phyloP scores from a whole-genome alignment of 2,888 invertebrate genomes.

The Dioctria linearis region DNA sequence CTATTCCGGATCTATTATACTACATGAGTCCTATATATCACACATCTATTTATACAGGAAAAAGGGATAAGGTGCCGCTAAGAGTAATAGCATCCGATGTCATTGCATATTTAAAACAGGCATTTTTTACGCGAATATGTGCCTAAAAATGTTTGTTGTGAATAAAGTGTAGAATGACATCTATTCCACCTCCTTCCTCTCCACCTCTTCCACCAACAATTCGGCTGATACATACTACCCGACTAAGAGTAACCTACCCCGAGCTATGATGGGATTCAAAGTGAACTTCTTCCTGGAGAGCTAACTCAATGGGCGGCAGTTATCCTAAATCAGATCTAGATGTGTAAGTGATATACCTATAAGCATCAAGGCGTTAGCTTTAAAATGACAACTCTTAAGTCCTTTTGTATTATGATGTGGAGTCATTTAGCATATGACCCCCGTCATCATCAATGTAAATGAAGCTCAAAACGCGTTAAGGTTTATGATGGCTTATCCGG shows the following conservation, averaged over 20 bases:
- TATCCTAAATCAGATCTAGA: slow-evolving; percentile 40
- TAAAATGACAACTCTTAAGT: slow-evolving; percentile 28
- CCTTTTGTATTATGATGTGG: slow-evolving; percentile 25
- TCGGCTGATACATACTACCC: not conserved
- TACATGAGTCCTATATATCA: too few relatives aligned
- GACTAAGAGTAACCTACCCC: not conserved
- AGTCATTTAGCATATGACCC: slow-evolving; percentile 47
- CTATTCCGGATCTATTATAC: not conserved
- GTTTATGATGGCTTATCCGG: slow-evolving; percentile 31
- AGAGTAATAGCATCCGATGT: slow-evolving; percentile 49
- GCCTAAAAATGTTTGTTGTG: slow-evolving; percentile 18
- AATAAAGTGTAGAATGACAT: slow-evolving; percentile 11
- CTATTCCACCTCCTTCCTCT: too few relatives aligned
- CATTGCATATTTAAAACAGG: slow-evolving; percentile 47
- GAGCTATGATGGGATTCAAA: not conserved
- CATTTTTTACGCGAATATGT: slow-evolving; percentile 18
- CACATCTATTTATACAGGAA: not conserved
- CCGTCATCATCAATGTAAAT: slow-evolving; percentile 34
- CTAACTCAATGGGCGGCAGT: slow-evolving; percentile 34
- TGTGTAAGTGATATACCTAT: slow-evolving; percentile 4
- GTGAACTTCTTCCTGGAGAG: not conserved
- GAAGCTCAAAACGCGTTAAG: slow-evolving; percentile 13
- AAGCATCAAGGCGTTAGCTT: slow-evolving; percentile 5
- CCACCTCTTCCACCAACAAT: not conserved
- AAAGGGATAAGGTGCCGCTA: slow-evolving; percentile 30